Percentiles rank a stretch among this genome's conserved stretches.
phyloP scores from a whole-genome alignment of 2,888 invertebrate species.

The Drosophila prolongata region DNA sequence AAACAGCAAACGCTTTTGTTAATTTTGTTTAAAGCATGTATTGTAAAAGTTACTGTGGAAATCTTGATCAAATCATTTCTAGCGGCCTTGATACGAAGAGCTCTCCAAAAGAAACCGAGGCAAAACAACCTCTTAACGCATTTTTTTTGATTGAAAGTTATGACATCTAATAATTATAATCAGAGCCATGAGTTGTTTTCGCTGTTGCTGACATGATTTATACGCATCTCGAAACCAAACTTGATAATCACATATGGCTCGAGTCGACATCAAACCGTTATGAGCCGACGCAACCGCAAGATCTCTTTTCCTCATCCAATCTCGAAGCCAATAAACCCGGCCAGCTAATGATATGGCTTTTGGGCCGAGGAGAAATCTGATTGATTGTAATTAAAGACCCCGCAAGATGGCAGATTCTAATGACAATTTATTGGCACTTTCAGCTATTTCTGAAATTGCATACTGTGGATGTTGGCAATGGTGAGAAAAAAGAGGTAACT shows the following conservation, averaged over 20 bases:
- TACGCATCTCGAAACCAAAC: conserved; percentile 19
- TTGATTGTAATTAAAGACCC: conserved; percentile 55
- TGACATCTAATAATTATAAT: conserved; percentile 48
- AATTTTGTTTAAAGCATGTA: conserved; percentile 6
- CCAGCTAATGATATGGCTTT: conserved; percentile 49
- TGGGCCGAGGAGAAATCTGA: conserved; percentile 51
- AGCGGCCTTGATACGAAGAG: conserved; percentile 22
- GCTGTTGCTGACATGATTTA: conserved; percentile 29
- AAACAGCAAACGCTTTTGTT: conserved; percentile 13
- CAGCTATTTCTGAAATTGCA: conserved; percentile 23
- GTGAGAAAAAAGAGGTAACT: conserved; percentile 1
- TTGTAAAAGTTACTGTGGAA: conserved; percentile 15
- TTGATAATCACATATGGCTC: conserved; percentile 27
- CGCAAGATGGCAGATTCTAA: conserved; percentile 42
- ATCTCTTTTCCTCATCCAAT: conserved; percentile 13
- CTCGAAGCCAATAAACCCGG: conserved; percentile 43
- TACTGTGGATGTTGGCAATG: conserved; percentile 5
- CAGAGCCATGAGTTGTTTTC: conserved; percentile 21
- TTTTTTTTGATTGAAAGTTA: conserved; percentile 33
- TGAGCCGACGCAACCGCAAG: conserved; percentile 18
- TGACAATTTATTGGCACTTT: conserved; percentile 51
- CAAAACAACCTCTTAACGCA: conserved; percentile 5
- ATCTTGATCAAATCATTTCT: conserved; percentile 18
- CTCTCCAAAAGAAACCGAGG: conserved; percentile 5
- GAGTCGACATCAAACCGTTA: conserved; percentile 42